A percentile compares a stretch with the other conserved stretches of the same genome.
Evolutionary conservation across 2,797 vertebrate species (phyloP).

Genomic region (Rhynchotus rufescens): DNA sequence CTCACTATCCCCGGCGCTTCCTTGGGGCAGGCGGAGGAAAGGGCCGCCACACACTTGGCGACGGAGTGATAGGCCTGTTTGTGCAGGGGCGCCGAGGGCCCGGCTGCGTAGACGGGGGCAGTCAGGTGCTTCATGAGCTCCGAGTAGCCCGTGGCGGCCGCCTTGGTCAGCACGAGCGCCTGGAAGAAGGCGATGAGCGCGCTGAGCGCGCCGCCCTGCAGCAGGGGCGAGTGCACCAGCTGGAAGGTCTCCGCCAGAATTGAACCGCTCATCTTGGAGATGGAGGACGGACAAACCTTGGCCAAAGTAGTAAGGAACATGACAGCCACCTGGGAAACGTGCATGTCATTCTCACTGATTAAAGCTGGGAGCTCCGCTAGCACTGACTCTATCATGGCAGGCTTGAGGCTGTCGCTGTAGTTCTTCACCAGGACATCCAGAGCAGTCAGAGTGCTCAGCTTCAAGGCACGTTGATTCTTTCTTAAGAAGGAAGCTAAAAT

Average conservation of each 20-base stretch:
- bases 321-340: constrained; percentile 89
- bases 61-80: constrained; percentile 89
- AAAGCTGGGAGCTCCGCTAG: constrained; percentile 88
- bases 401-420: constrained; percentile 87
- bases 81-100: constrained; percentile 66
- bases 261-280: constrained; percentile 84
- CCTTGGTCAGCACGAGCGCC: constrained; percentile 84
- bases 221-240: constrained; percentile 89
- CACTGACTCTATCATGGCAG: constrained; percentile 82
- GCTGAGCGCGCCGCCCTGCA: constrained; percentile 86
- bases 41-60: constrained; percentile 90
- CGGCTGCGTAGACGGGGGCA: constrained; percentile 74
- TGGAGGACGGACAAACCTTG: constrained; percentile 84
- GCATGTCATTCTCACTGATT: constrained; percentile 92
- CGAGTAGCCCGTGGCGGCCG: constrained; percentile 77
- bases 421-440: constrained; percentile 87
- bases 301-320: constrained; percentile 86
- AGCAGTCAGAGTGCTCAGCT: constrained; percentile 86
- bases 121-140: constrained; percentile 89
- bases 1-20: constrained; percentile 82
- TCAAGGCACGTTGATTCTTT: constrained; percentile 92
- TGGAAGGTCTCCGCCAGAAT: constrained; percentile 85
- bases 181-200: constrained; percentile 88
- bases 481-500: constrained; percentile 91
- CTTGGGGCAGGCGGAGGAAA: constrained; percentile 86